Evolutionary conservation across 2,888 invertebrate genomes (phyloP), one percentile per base, ranked within the genome.

Genomic region (Synergus gifuensis): DNA sequence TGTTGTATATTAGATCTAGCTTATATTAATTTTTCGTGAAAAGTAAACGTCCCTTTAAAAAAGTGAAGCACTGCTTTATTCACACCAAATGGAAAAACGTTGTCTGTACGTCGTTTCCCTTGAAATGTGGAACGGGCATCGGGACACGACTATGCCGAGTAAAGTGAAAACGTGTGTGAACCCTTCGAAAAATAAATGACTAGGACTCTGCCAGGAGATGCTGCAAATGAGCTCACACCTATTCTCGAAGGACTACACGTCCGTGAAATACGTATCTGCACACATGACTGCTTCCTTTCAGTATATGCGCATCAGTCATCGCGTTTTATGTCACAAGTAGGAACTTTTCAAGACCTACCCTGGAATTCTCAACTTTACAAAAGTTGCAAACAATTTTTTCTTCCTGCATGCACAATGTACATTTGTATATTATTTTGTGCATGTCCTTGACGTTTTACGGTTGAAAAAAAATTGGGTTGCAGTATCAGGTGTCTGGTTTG

Each of bases 131-230:
- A 73, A 73, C 46, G 69, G 36, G 18, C 67, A 46, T 69, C 46
- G 46, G 22, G 28, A 54, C 69, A 73, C 54, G 69, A 49, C 69
- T 16, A 36, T 16, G 49, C 36, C 44, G 78, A 78, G 67, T 78
- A 82, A 80, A 78, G 78, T 80, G 80, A 80, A 78, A 82, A 78
- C 78, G 77, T 81, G 79, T 77, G 79, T 78, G 78, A 77, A 81
- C 49, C 58, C 78, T 79, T 79, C 58, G 77, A 78, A 79, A 81
- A 81, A 81, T 76, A 81, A 77, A 81, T 79, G 77, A 77, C 77
- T 46, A 76, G 64, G 76, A 63, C 77, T 76, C 77, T 46, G 76
- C 46, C 67, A 73, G 79, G 54, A 76, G 78, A 63, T 73, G 77
- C 62, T 77, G 78, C 73, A 54, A 73, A 73, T 49, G 54, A 73